Conservation (phyloP, 53 echinoderm and acorn worm genomes). For the Actinopyga echinites region DNA sequence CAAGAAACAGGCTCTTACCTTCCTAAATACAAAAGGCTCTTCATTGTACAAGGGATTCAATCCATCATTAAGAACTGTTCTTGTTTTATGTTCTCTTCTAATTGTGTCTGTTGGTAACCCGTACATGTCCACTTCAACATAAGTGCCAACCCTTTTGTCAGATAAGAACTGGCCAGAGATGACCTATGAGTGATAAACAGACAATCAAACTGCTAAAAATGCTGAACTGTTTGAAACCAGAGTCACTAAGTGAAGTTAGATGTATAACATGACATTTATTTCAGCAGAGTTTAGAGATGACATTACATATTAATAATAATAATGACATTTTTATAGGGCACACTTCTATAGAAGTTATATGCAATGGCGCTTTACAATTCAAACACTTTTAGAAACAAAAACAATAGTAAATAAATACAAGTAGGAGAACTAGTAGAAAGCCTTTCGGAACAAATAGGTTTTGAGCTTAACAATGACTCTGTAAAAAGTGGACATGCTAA, state of each 20-base stretch:
- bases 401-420: no score
- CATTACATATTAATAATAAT: no score
- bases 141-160: conserved; percentile 96
- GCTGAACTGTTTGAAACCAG: background rate
- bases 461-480: no score
- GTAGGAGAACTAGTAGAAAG: no score
- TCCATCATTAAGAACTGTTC: conserved; percentile 92
- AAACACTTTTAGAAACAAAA: no score
- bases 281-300: no score
- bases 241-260: background rate
- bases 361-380: no score
- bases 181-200: conserved; percentile 56
- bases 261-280: background rate
- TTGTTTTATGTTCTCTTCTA: conserved; percentile 89
- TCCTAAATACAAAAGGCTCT: conserved; percentile 95
- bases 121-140: conserved; percentile 99
- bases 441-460: no score
- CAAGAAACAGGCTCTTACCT: conserved; percentile 49
- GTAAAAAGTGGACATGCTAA: no score
- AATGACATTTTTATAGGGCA: no score
- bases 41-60: conserved; percentile 97
- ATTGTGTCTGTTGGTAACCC: conserved; percentile 99
- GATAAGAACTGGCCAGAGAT: conserved; percentile 99
- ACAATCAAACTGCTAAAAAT: no score
- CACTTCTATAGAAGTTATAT: no score